phyloP scores from a whole-genome alignment of 2,797 vertebrate species.

The Sarcoramphus papa region DNA sequence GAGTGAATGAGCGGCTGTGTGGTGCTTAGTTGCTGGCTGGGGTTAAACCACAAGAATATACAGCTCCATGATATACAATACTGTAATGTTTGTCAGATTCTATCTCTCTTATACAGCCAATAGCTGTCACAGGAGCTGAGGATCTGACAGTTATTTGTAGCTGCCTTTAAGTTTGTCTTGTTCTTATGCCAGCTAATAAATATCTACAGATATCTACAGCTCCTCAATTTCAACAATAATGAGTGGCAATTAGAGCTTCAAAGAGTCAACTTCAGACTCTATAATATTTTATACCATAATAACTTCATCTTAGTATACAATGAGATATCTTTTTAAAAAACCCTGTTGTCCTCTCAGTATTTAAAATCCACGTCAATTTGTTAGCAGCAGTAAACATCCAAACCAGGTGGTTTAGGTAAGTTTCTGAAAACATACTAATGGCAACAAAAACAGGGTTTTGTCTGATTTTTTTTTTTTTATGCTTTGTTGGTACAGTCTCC shows the following conservation, averaged over 20 bases:
- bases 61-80: not conserved
- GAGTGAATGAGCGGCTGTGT: no score
- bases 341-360: not conserved
- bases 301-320: not conserved
- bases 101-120: not conserved
- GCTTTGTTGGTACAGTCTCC: not conserved
- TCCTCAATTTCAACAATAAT: not conserved
- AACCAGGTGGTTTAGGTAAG: not conserved
- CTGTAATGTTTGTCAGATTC: not conserved
- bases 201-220: not conserved
- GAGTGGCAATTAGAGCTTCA: not conserved
- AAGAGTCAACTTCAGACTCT: not conserved
- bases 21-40: no score
- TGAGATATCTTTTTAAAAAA: not conserved
- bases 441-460: not conserved
- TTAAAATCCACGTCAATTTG: not conserved
- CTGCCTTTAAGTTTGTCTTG: not conserved
- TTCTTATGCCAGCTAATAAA: not conserved
- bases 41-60: no score
- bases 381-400: not conserved
- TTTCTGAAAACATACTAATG: not conserved
- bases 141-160: not conserved
- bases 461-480: not conserved
- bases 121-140: not conserved
- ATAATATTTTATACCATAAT: not conserved